phyloP scores from a whole-genome alignment of 1,140 invertebrate genomes.

The Lucilia sericata region DNA sequence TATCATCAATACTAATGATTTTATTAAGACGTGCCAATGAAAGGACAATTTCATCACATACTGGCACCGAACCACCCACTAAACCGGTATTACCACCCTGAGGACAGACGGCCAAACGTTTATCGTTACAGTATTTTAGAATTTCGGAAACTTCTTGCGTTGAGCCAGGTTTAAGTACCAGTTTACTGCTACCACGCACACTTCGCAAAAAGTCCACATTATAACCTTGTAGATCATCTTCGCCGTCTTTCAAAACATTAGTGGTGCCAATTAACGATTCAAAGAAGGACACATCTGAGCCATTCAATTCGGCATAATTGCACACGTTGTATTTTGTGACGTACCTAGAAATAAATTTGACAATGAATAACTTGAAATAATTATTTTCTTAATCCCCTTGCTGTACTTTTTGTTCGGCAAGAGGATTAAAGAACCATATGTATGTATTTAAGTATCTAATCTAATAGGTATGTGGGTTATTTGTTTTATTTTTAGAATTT shows the following conservation, averaged over 20 bases:
- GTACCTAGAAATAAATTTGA: constrained; percentile 58
- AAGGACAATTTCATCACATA: constrained; percentile 96
- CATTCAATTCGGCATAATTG: constrained; percentile 66
- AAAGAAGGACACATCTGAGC: constrained; percentile 79
- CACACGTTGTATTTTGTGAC: constrained; percentile 69
- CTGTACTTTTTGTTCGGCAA: not conserved
- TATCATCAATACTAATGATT: constrained; percentile 84
- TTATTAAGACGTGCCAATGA: constrained; percentile 89
- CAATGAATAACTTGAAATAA: not conserved
- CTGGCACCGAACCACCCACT: constrained; percentile 74
- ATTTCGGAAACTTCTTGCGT: constrained; percentile 90
- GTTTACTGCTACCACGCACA: constrained; percentile 82
- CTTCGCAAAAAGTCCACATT: constrained; percentile 95
- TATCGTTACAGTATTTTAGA: constrained; percentile 86
- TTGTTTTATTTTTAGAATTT: too few relatives aligned
- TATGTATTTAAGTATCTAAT: not conserved
- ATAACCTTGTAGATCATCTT: constrained; percentile 80
- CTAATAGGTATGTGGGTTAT: not conserved
- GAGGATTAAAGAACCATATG: not conserved
- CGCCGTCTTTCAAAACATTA: constrained; percentile 75
- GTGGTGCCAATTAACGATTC: constrained; percentile 76
- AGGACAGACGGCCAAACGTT: constrained; percentile 89
- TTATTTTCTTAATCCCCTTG: not conserved
- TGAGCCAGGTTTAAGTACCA: constrained; percentile 85
- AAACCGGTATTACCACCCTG: constrained; percentile 94